Evolutionary conservation across 2,113 vertebrate species (phyloP), one percentile per base, ranked within the genome.

Genomic region (Paralichthys olivaceus): DNA sequence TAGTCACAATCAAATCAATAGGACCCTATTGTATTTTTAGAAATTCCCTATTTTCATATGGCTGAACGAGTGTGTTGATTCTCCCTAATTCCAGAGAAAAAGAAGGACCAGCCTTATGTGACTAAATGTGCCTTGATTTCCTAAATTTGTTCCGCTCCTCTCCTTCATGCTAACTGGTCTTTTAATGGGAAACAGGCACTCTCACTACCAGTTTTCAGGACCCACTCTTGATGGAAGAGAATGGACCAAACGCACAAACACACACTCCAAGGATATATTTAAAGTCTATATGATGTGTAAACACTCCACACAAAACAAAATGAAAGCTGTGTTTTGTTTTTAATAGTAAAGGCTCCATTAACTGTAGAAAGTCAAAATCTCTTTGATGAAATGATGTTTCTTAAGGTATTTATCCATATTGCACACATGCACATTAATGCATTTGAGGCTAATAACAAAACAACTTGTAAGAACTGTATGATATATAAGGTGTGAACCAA

Each of bases 71-170:
- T 69, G 29, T 40, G 37, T 62, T 19, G 23, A 69, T 54, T 74
- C 28, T 77, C 14, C 68, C 68, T 26, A 45, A 72, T 71, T 79
- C 53, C 34, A 73, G 59, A 80, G 32, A 79, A 83, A 75, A 68
- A 59, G 59, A 90, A 85, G 69, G 83, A 91, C 88, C 94, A 95
- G 96, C 95, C 96, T 97, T 96, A 94, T 89, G 92, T 94, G 91
- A 93, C 90, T 91, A 69, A 78, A 87, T 85, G 96, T 98, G 97
- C 96, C 97, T 98, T 98, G 95, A 84, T 82, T 73, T 84, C 37
- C 96, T 96, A 92, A 80, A 79, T 85, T 72, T 23, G 11, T 65
- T 79, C 55, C 15, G 68, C 37, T 75, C 45, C 69, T 68, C 49
- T 75, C 29, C 32, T 57, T 57, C 1, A 7, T 64, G 34, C n/a